Evolutionary conservation across 2,113 vertebrate genomes (phyloP), one percentile per base, ranked within the genome.

Genomic region (Loxodonta africana): DNA sequence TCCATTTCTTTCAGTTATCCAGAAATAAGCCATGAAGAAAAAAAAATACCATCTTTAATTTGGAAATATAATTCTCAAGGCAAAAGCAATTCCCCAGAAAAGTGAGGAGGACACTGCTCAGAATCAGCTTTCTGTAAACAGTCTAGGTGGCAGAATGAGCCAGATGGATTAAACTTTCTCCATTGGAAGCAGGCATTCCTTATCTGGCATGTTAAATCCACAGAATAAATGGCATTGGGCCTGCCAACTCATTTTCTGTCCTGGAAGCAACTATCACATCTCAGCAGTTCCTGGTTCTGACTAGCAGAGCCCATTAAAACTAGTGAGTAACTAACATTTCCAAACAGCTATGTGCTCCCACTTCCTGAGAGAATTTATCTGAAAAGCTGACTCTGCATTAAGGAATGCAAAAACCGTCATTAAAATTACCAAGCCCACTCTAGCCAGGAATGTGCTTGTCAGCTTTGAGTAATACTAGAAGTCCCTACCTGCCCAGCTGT

Each of bases 31-130:
- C 17, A 5, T 0, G 6, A 18, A 25, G 21, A 62, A 62, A 62
- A 62, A 62, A 62, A 62, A 62, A 37, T 17, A 21, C 8, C 37
- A 12, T 65, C 63, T 92, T 90, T 89, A 95, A 95, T 92, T 94
- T 88, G 60, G 73, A 96, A 97, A 94, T 57, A 25, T 33, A 93
- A 91, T 95, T 95, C 92, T 62, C 5, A 12, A 26, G 91, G 77
- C 46, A 92, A 82, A 93, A 80, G 53, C 76, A 67, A 71, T 92
- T 95, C 84, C 44, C 48, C 81, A 37, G 65, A 26, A 87, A 41
- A 81, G 78, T 10, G 37, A 57, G 53, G 88, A 60, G 69, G 65
- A 48, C 20, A 5, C 76, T 78, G 14, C 48, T 81, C 30, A 18
- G 17, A 51, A 76, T 11, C 23, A 0, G 67, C 62, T 83, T 67